phyloP scores from a whole-genome alignment of 2,113 vertebrate species.

The Hydrochoerus hydrochaeris region DNA sequence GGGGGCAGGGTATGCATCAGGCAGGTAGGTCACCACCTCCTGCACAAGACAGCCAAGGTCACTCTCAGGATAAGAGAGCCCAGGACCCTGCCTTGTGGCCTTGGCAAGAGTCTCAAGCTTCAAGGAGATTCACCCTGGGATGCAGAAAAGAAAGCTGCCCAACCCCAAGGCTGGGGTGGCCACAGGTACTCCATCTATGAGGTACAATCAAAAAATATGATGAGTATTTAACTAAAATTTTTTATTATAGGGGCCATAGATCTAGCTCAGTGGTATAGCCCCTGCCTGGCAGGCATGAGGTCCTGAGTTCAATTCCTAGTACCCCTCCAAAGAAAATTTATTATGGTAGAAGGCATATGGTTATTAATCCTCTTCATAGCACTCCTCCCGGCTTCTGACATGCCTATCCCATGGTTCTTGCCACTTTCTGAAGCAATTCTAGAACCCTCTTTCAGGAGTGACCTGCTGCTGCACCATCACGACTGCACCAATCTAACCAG shows the following conservation, averaged over 20 bases:
- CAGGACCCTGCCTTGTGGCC: neutral
- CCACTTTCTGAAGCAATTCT: neutral
- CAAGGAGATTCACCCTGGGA: neutral
- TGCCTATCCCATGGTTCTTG: neutral
- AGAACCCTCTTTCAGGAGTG: neutral
- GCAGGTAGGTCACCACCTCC: fast-evolving
- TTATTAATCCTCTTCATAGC: neutral
- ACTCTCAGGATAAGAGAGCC: neutral
- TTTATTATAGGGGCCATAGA: neutral
- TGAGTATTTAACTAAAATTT: neutral
- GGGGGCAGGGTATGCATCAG: neutral
- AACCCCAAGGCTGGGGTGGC: neutral
- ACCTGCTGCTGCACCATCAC: neutral
- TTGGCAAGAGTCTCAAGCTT: too few relatives aligned
- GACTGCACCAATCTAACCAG: too few relatives aligned
- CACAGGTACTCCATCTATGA: neutral
- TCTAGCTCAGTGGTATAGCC: too few relatives aligned
- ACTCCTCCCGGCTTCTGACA: neutral
- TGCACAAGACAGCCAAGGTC: neutral
- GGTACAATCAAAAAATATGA: neutral
- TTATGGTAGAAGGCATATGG: neutral
- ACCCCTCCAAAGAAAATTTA: neutral
- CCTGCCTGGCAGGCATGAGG: too few relatives aligned
- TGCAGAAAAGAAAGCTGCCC: neutral
- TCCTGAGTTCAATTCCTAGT: too few relatives aligned